Base-by-base conservation (phyloP, 2,888 invertebrate species). In the Lasioglossum pauxillum region DNA sequence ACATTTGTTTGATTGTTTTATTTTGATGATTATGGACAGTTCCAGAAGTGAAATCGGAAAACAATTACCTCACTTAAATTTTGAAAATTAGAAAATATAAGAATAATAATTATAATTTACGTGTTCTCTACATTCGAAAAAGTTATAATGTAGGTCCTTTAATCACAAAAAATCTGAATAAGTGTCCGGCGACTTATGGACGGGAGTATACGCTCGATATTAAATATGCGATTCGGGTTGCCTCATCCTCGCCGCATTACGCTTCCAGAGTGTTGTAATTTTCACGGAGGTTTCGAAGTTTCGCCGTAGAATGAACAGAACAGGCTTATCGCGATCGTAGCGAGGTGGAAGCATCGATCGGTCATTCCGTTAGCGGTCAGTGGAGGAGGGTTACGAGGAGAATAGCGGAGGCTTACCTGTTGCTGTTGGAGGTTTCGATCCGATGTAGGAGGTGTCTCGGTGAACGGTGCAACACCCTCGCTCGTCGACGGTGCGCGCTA, bases 401-500 rank as follows among this genome's bases (percentile, higher is more conserved):
- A 64, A 31, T 31, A 31, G 8, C 31, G 35, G 23, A 44, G 44
- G 14, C 84, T 84, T 86, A 87, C 86, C 82, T 86, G 78, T 83
- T 80, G 83, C 79, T 71, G 35, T 46, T 75, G 16, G 31, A 38
- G 27, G 7, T 53, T 75, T 19, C n/a, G 49, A 53, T 67, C 57
- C 41, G 69, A 53, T 10, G n/a, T 78, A 16, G 19, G 75, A 69
- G 4, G 27, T 12, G 23, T 14, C 35, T 64, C 31, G 49, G 46
- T 14, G 53, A 73, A 85, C 31, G 19, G 72, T 19, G 38, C 44
- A 38, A 86, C 83, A 89, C 88, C 90, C 86, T 84, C 86, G 46
- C 90, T 85, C 90, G 71, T 49, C 83, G 81, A 84, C 87, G 87
- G 85, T 86, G 85, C 92, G 90, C 91, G 83, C 87, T 83, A 89